Evolutionary conservation across 2,888 invertebrate genomes (phyloP).

Genomic region (Drosophila kanekoi): DNA sequence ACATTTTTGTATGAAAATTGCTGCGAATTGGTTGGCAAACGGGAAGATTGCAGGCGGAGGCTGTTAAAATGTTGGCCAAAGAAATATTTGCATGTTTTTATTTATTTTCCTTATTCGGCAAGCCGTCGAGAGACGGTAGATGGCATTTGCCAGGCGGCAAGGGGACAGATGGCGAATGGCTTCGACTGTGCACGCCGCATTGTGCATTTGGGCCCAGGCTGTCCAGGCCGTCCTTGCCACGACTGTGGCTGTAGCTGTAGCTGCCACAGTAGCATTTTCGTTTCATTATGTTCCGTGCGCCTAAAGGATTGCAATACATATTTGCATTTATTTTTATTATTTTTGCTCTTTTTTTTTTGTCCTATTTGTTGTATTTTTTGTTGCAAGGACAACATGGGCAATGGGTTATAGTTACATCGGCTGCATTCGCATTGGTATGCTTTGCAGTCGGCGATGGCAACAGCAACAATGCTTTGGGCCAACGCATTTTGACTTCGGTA

Average conservation of each 20-base stretch:
- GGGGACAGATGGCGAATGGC: slow-evolving; percentile 29
- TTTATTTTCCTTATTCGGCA: slow-evolving; percentile 68
- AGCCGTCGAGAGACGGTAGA: slow-evolving; percentile 6
- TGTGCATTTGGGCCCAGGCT: slow-evolving; percentile 53
- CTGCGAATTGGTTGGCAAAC: slow-evolving; percentile 60
- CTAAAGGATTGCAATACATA: slow-evolving; percentile 82
- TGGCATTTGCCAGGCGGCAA: background rate
- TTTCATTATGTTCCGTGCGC: slow-evolving; percentile 82
- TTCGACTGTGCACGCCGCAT: slow-evolving; percentile 48
- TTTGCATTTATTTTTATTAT: slow-evolving; percentile 65
- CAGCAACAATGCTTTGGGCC: slow-evolving; percentile 63
- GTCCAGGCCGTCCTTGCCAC: slow-evolving; percentile 38
- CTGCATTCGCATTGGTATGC: slow-evolving; percentile 61
- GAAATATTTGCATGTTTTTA: slow-evolving; percentile 76
- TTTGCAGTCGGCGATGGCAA: slow-evolving; percentile 48
- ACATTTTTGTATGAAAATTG: slow-evolving; percentile 71
- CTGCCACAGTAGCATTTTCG: slow-evolving; percentile 76
- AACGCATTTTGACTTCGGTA: slow-evolving; percentile 80
- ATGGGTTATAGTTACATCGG: slow-evolving; percentile 49
- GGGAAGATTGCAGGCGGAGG: slow-evolving; percentile 31
- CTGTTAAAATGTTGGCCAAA: slow-evolving; percentile 77
- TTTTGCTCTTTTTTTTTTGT: slow-evolving; percentile 4
- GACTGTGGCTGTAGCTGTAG: slow-evolving; percentile 26
- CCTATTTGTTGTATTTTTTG: slow-evolving; percentile 16
- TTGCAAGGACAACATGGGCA: slow-evolving; percentile 51